These are phyloP conservation scores for Macrobrachium rosenbergii DNA, from an alignment of 1,140 invertebrate genomes.

Conservation along the genomic window DNA sequence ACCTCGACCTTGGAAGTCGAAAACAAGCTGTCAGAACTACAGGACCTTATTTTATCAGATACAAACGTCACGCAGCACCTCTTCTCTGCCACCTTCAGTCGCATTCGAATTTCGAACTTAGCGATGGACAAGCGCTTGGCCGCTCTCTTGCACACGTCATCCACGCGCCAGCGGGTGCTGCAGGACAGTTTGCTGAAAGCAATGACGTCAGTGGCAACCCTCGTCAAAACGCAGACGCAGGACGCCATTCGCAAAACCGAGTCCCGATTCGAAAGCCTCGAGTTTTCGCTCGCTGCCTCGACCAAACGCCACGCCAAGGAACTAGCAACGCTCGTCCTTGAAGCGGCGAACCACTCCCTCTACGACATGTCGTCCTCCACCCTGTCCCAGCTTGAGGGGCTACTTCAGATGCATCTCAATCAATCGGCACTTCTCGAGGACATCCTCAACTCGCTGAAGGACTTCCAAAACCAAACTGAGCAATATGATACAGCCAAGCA, in stretches of 20 bases:
- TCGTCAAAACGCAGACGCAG: constrained; percentile 1
- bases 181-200: constrained; percentile 20
- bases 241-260: constrained; percentile 11
- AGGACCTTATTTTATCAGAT: not conserved
- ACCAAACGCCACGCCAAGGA: constrained; percentile 13
- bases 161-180: constrained; percentile 31
- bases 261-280: not conserved
- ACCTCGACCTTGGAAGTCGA: too few relatives aligned
- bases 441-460: too few relatives aligned
- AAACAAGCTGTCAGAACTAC: constrained; percentile 4
- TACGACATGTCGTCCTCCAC: not conserved
- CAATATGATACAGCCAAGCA: too few relatives aligned
- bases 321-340: constrained; percentile 4
- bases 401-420: too few relatives aligned
- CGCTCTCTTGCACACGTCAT: constrained; percentile 40
- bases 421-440: too few relatives aligned
- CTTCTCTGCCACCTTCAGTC: constrained; percentile 32
- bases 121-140: constrained; percentile 51
- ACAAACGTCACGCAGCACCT: constrained; percentile 36
- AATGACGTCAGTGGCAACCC: not conserved
- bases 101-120: constrained; percentile 39
- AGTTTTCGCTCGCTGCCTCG: not conserved
- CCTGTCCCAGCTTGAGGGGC: not conserved
- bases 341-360: not conserved
- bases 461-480: too few relatives aligned